Evolutionary conservation across 1,140 invertebrate genomes (phyloP).

Genomic region (Magallana gigas): DNA sequence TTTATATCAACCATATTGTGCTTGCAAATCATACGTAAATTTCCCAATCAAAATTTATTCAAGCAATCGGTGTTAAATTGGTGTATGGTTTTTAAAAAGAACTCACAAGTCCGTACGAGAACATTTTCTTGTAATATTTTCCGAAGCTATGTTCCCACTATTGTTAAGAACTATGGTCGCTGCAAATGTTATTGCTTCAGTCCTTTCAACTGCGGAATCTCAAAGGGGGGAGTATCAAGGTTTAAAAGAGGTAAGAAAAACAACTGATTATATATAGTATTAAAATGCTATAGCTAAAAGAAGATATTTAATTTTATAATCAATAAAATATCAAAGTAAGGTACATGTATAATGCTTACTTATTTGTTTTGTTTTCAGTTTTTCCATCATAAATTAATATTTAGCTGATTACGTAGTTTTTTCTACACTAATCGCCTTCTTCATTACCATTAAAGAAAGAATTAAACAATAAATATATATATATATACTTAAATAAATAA

Average conservation of each 20-base stretch:
- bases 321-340: neutral
- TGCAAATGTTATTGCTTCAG: neutral
- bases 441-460: neutral
- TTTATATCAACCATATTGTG: no score
- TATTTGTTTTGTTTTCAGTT: neutral
- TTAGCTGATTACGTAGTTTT: neutral
- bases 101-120: no score
- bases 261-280: neutral
- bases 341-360: neutral
- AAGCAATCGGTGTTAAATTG: no score
- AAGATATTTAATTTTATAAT: neutral
- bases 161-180: no score
- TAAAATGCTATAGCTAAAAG: neutral
- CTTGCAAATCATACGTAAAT: no score
- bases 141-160: no score
- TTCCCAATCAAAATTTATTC: no score
- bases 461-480: no score
- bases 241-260: neutral
- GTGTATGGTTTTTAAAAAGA: no score
- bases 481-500: no score
- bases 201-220: neutral
- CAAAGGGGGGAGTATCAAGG: neutral
- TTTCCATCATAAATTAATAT: neutral
- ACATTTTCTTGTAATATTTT: no score
- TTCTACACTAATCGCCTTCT: neutral